These are phyloP conservation scores for Drosophila subobscura DNA, from an alignment of 1,140 invertebrate species.

Conservation along the genomic window DNA sequence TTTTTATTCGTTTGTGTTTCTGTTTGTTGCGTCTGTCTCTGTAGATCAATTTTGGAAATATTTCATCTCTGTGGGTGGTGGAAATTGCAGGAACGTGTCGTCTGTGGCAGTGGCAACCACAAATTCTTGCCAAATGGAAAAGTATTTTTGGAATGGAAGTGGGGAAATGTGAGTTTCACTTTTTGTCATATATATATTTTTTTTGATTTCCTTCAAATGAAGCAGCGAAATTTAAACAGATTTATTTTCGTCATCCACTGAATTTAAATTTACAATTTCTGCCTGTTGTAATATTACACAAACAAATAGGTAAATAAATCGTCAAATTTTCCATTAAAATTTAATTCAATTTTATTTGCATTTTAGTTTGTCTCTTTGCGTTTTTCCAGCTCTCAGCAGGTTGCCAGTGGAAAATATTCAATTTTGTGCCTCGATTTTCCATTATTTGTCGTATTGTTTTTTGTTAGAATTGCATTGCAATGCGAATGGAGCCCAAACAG, in stretches of 20 bases:
- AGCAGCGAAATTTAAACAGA: conserved; percentile 7
- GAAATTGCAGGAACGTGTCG: conserved; percentile 6
- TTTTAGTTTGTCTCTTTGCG: conserved; percentile 19
- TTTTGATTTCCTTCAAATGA: conserved; percentile 1
- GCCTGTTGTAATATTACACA: conserved; percentile 17
- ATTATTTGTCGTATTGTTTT: conserved; percentile 48
- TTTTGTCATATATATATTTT: background rate
- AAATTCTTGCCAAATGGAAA: conserved; percentile 27
- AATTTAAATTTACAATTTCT: conserved; percentile 37
- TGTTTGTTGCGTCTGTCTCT: too few relatives aligned
- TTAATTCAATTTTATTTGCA: conserved; percentile 49
- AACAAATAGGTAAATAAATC: conserved; percentile 38
- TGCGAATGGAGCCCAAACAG: conserved; percentile 37
- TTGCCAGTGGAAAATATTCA: conserved; percentile 24
- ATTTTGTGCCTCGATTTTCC: conserved; percentile 36
- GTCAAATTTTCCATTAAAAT: conserved; percentile 48
- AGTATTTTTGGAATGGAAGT: conserved; percentile 7
- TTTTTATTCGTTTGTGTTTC: background rate
- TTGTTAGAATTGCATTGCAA: conserved; percentile 26
- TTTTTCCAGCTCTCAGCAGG: conserved; percentile 16
- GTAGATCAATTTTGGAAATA: conserved; percentile 25
- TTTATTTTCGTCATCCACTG: conserved; percentile 36
- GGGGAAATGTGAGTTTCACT: conserved; percentile 7
- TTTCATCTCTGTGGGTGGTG: conserved; percentile 22
- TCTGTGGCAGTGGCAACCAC: conserved; percentile 29